These are phyloP conservation scores for Symphodus melops DNA, from an alignment of 2,113 vertebrate genomes.

Conservation along the genomic window DNA sequence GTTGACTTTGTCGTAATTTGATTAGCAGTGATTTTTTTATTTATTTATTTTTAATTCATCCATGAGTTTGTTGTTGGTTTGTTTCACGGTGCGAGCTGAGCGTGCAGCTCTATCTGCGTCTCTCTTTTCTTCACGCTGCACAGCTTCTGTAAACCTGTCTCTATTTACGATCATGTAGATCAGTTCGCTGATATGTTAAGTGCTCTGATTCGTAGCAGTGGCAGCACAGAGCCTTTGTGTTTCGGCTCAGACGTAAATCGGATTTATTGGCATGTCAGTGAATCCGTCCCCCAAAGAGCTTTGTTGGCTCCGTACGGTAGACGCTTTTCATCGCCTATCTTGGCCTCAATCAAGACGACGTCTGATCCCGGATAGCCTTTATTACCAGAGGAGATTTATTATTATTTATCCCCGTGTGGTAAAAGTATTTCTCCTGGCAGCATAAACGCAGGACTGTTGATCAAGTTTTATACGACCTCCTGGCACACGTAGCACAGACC, in stretches of 20 bases:
- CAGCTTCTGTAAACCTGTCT: slow-evolving; percentile 24
- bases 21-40: background rate
- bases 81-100: background rate
- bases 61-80: background rate
- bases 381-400: background rate
- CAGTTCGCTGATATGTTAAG: slow-evolving; percentile 24
- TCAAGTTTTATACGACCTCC: background rate
- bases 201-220: background rate
- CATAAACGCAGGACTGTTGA: too few species aligned
- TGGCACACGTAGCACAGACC: too few species aligned
- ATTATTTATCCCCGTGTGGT: slow-evolving; percentile 6
- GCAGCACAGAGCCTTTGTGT: background rate
- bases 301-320: slow-evolving; percentile 18
- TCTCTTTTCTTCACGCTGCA: background rate
- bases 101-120: background rate
- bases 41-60: background rate
- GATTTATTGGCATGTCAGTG: background rate
- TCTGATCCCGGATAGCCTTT: background rate
- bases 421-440: too few species aligned
- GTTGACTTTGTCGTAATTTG: background rate
- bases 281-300: slow-evolving; percentile 24
- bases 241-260: slow-evolving; percentile 19
- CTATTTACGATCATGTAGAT: slow-evolving; percentile 1
- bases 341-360: background rate
- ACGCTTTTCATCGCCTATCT: background rate